These are phyloP conservation scores for Triplophysa rosa DNA, from an alignment of 2,113 vertebrate species.

Conservation along the genomic window DNA sequence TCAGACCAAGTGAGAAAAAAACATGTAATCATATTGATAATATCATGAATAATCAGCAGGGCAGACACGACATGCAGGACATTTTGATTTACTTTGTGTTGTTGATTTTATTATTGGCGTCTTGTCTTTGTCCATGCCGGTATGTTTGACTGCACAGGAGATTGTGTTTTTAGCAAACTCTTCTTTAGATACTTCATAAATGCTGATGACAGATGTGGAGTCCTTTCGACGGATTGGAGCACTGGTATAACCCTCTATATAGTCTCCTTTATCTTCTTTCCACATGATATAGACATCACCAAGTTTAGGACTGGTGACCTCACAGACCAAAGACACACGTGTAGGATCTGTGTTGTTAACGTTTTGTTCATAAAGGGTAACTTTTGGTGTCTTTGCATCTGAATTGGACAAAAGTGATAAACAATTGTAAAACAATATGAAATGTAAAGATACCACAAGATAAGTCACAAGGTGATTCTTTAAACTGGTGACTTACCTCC, in stretches of 20 bases:
- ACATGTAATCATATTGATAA: not conserved
- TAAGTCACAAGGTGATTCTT: not conserved
- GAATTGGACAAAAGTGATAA: not conserved
- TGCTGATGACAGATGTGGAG: conserved; percentile 17
- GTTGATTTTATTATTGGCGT: not conserved
- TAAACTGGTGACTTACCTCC: not conserved
- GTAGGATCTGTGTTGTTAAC: rapidly evolving
- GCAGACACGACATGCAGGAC: not conserved
- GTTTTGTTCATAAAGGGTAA: not conserved
- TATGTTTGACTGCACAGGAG: not conserved
- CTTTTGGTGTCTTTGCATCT: not conserved
- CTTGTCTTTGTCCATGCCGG: not conserved
- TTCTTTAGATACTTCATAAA: not conserved
- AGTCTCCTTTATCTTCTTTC: not conserved
- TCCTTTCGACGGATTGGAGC: not conserved
- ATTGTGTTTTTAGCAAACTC: not conserved
- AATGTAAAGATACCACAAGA: not conserved
- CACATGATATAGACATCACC: conserved; percentile 26
- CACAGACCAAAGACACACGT: conserved; percentile 1
- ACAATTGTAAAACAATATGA: not conserved
- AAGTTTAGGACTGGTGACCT: conserved; percentile 14
- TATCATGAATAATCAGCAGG: not conserved
- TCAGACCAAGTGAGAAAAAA: not conserved
- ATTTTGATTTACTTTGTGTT: conserved; percentile 15
- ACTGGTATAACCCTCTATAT: not conserved